Evolutionary conservation across 2,888 invertebrate species (phyloP), one percentile per base, ranked within the genome.

Genomic region (Nephrotoma flavescens): DNA sequence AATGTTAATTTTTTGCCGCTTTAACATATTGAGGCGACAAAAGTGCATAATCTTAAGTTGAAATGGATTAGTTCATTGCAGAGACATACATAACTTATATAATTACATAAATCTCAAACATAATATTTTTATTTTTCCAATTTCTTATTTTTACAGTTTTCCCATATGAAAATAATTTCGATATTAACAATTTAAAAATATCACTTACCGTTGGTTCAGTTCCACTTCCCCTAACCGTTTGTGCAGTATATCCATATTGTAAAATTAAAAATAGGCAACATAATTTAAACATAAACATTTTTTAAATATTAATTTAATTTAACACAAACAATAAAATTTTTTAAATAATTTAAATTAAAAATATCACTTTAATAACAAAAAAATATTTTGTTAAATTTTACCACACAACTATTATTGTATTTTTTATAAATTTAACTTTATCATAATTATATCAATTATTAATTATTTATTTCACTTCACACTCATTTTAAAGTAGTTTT

Each of bases 161-260:
- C n/a, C n/a, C n/a, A n/a, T n/a, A n/a, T n/a, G n/a, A n/a, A n/a
- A n/a, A n/a, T n/a, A n/a, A n/a, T n/a, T n/a, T n/a, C n/a, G n/a
- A n/a, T n/a, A n/a, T n/a, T n/a, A n/a, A n/a, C n/a, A n/a, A n/a
- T n/a, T 31, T 31, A 31, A 31, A 71, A 71, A 15, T 85, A 85
- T n/a, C 42, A 19, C 85, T 42, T 45, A 85, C 85, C 85, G 85
- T 85, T 85, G 85, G 85, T 85, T 85, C 85, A 15, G 85, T 42
- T 44, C 85, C 85, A 42, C 19, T 85, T 44, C 42, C 42, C 19
- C 42, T n/a, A 42, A 85, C 19, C 15, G 85, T 19, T 85, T 42
- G 44, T 19, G 85, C 42, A 15, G 44, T 42, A 45, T 85, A 85
- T 85, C 85, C 85, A 85, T 7, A 42, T 6, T 85, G 85, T 85